A percentile compares a stretch with the other conserved stretches of the same genome.
Conservation (phyloP, 2,888 invertebrate genomes). For the Phania funesta region DNA sequence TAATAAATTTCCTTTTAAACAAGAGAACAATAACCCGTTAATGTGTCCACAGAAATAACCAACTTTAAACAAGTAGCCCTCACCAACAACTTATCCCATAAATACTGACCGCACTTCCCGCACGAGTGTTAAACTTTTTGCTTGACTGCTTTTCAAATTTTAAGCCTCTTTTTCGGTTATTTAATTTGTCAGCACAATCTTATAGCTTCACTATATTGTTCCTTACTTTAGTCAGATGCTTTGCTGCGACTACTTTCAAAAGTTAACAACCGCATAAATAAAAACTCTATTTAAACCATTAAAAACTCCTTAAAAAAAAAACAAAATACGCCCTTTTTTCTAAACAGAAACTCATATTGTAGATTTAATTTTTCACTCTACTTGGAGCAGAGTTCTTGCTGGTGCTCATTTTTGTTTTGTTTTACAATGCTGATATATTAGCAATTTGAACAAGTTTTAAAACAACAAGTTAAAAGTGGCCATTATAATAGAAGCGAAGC, state of each 20-base stretch:
- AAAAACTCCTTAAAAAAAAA: slow-evolving; percentile 47
- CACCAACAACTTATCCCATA: neutral
- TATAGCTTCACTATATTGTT: neutral
- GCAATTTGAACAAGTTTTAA: slow-evolving; percentile 57
- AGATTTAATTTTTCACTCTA: slow-evolving; percentile 20
- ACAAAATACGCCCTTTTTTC: slow-evolving; percentile 33
- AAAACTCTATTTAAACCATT: slow-evolving; percentile 47
- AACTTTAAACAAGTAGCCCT: neutral
- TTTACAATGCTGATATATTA: slow-evolving; percentile 48
- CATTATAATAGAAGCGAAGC: slow-evolving; percentile 32
- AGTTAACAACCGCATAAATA: slow-evolving; percentile 60
- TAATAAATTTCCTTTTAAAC: neutral
- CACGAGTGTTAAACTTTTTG: slow-evolving; percentile 5
- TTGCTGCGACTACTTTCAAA: slow-evolving; percentile 19
- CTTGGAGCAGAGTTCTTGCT: neutral
- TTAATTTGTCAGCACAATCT: slow-evolving; percentile 44
- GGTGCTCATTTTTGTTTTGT: neutral
- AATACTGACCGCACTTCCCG: neutral
- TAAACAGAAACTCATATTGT: slow-evolving; percentile 31
- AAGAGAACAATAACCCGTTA: neutral
- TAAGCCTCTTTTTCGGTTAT: neutral
- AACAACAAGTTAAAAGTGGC: slow-evolving; percentile 66
- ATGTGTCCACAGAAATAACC: neutral
- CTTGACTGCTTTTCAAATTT: neutral
- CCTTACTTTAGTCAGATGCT: neutral